Conservation (phyloP, 2,113 vertebrate genomes). For the Syngnathus scovelli region DNA sequence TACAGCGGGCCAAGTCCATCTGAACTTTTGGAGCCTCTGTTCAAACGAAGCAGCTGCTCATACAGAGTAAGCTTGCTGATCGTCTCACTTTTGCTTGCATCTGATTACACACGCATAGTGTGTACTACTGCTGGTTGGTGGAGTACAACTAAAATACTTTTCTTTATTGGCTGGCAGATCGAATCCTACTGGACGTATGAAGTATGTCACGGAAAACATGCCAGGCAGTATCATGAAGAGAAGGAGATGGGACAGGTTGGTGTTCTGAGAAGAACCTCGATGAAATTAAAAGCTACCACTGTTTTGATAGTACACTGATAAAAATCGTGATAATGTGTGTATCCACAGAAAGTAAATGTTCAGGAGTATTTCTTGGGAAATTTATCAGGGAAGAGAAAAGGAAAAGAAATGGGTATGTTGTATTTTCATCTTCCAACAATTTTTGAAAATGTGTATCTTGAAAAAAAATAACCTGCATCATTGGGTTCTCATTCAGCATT, state of each 20-base stretch:
- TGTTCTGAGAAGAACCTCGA: slow-evolving; percentile 14
- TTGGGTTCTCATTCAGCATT: no score
- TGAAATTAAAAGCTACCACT: neutral
- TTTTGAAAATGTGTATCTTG: neutral
- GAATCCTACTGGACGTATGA: slow-evolving; percentile 99
- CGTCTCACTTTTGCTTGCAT: slow-evolving; percentile 4
- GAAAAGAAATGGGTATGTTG: slow-evolving; percentile 76
- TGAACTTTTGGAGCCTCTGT: slow-evolving; percentile 85
- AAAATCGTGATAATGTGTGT: slow-evolving; percentile 8
- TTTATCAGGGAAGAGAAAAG: slow-evolving; percentile 72
- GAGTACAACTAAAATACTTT: slow-evolving; percentile 1
- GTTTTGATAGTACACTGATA: neutral
- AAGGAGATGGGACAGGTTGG: slow-evolving; percentile 94
- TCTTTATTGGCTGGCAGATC: slow-evolving; percentile 73
- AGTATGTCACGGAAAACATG: slow-evolving; percentile 93
- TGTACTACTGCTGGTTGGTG: neutral
- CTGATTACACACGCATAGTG: neutral
- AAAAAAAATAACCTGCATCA: neutral
- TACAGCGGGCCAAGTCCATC: slow-evolving; percentile 82
- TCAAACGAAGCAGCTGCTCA: slow-evolving; percentile 97
- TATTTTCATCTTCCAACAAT: neutral
- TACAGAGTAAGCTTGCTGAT: slow-evolving; percentile 80
- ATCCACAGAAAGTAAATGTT: slow-evolving; percentile 84
- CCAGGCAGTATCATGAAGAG: slow-evolving; percentile 96
- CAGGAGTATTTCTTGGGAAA: slow-evolving; percentile 95